phyloP scores from a whole-genome alignment of 2,797 vertebrate species.

The Characodon lateralis region DNA sequence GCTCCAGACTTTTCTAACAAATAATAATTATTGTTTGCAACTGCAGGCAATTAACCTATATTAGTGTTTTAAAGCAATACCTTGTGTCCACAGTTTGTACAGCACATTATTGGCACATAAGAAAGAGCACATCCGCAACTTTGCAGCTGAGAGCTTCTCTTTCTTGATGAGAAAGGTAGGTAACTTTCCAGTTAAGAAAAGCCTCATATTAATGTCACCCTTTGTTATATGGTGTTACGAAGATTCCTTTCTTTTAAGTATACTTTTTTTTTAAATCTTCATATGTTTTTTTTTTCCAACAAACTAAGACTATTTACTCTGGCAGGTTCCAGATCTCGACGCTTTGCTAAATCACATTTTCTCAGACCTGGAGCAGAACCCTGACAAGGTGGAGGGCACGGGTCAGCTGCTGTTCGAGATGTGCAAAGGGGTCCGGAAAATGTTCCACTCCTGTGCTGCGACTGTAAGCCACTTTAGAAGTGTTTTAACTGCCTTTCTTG shows the following conservation, averaged over 20 bases:
- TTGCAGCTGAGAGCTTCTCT: constrained; percentile 98
- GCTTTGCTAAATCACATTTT: constrained; percentile 88
- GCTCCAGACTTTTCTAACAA: neutral
- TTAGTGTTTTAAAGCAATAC: neutral
- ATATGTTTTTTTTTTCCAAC: rapidly evolving
- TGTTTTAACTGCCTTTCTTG: neutral
- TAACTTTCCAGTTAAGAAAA: neutral
- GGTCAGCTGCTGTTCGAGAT: constrained; percentile 95
- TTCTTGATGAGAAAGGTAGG: constrained; percentile 96
- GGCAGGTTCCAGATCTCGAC: constrained; percentile 90
- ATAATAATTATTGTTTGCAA: neutral
- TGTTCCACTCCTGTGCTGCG: constrained; percentile 92
- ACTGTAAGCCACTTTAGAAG: constrained; percentile 75
- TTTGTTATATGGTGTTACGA: neutral
- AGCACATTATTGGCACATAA: constrained; percentile 93
- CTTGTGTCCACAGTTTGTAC: constrained; percentile 83
- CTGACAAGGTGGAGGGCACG: constrained; percentile 88
- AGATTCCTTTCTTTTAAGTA: neutral
- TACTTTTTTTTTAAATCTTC: neutral
- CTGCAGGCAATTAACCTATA: neutral
- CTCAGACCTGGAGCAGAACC: constrained; percentile 84
- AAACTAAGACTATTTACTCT: neutral
- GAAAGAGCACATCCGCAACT: constrained; percentile 94
- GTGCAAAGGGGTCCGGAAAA: constrained; percentile 93
- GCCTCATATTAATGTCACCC: neutral